Evolutionary conservation across 2,888 invertebrate species (phyloP).

Genomic region (Aphrophora alni): DNA sequence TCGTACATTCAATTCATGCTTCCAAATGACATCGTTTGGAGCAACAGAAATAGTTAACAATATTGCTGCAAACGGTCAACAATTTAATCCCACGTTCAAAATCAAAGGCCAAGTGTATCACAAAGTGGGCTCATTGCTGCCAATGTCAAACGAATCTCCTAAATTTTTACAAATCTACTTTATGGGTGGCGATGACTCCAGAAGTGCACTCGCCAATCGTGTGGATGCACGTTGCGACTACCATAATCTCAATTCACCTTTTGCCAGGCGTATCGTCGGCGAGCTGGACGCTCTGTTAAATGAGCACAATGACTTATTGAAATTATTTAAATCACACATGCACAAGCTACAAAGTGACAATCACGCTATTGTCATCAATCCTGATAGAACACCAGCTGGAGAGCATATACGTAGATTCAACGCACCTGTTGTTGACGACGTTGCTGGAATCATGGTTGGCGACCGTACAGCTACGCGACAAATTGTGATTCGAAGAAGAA

Average conservation of each 20-base stretch:
- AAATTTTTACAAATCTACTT: conserved; percentile 48
- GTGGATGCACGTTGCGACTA: no score
- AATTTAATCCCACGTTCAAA: no score
- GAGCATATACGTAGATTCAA: conserved; percentile 50
- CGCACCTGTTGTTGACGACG: conserved; percentile 49
- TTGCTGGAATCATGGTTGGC: conserved; percentile 51
- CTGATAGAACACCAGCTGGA: conserved; percentile 51
- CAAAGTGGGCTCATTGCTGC: conserved; percentile 40
- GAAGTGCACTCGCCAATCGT: no score
- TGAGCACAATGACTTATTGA: conserved; percentile 51
- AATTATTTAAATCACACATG: conserved; percentile 49
- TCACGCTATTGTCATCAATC: conserved; percentile 51
- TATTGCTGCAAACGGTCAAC: no score
- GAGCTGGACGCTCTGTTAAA: conserved; percentile 31
- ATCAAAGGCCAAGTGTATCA: conserved; percentile 46
- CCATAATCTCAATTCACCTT: no score
- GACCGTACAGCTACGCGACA: neutral
- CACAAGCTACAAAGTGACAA: conserved; percentile 52
- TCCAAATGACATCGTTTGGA: no score
- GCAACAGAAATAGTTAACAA: no score
- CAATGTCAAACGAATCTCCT: conserved; percentile 38
- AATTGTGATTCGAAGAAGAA: no score
- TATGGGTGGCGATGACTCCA: no score
- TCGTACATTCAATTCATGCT: no score
- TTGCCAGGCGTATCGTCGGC: conserved; percentile 28